phyloP scores from a whole-genome alignment of 2,888 invertebrate species.

The Tryphoninae sp. region DNA sequence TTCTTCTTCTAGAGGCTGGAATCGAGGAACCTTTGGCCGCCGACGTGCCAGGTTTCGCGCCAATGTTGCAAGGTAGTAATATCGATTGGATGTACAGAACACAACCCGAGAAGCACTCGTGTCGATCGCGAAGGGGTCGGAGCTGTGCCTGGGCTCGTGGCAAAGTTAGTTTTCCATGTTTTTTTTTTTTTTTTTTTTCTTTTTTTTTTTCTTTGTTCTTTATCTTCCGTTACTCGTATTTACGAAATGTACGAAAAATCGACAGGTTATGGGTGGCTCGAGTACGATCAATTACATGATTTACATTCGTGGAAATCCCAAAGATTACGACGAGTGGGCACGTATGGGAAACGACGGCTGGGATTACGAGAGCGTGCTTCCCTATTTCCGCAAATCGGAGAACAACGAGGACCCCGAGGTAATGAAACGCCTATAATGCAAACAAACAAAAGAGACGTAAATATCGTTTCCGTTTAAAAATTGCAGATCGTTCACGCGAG shows the following conservation, averaged over 20 bases:
- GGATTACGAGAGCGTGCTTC: slow-evolving; percentile 82
- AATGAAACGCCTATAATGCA: slow-evolving; percentile 2
- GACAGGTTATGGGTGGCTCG: slow-evolving; percentile 83
- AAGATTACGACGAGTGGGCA: slow-evolving; percentile 84
- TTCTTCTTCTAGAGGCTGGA: slow-evolving; percentile 86
- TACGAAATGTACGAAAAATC: neutral
- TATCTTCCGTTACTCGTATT: neutral
- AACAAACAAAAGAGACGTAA: neutral
- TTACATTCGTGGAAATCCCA: slow-evolving; percentile 83
- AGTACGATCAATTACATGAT: slow-evolving; percentile 85
- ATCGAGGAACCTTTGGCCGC: slow-evolving; percentile 86
- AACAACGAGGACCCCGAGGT: slow-evolving; percentile 77
- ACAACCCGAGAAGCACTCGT: slow-evolving; percentile 85
- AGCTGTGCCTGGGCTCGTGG: slow-evolving; percentile 87
- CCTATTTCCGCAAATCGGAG: slow-evolving; percentile 83
- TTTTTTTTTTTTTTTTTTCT: neutral
- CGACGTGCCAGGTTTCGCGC: slow-evolving; percentile 86
- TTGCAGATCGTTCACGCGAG: slow-evolving; percentile 76
- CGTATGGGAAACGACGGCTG: slow-evolving; percentile 83
- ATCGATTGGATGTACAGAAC: slow-evolving; percentile 89
- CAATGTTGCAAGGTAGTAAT: slow-evolving; percentile 79
- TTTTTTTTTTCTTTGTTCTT: neutral
- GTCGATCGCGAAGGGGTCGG: slow-evolving; percentile 83
- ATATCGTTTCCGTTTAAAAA: neutral
- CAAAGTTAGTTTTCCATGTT: slow-evolving; percentile 78